Conservation (phyloP, 2,888 invertebrate genomes). For the Scaptodrosophila latifasciaeformis region DNA sequence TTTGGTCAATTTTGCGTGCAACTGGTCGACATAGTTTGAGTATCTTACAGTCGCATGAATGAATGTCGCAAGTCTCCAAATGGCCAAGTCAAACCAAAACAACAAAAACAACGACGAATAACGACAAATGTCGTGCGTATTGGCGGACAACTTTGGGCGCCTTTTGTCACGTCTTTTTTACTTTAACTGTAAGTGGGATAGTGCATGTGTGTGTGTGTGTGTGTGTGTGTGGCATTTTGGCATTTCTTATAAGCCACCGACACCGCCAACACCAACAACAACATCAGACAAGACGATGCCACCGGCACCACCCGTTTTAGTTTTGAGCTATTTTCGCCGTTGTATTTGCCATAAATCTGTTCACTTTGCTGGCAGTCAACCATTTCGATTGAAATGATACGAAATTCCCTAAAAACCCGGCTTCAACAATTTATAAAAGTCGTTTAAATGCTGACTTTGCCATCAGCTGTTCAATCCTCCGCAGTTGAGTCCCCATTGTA, state of each 20-base stretch:
- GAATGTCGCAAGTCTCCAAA: constrained; percentile 39
- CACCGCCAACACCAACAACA: background rate
- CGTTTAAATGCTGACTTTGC: constrained; percentile 37
- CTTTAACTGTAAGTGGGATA: constrained; percentile 16
- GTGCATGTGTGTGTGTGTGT: constrained; percentile 15
- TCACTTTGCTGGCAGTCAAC: constrained; percentile 48
- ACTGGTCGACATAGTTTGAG: constrained; percentile 16
- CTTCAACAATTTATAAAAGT: constrained; percentile 2
- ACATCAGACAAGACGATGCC: too few species aligned
- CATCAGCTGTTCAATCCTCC: constrained; percentile 48
- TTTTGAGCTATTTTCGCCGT: constrained; percentile 65
- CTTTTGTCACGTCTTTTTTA: constrained; percentile 40
- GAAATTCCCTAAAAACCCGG: constrained; percentile 41
- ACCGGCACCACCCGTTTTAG: constrained; percentile 61
- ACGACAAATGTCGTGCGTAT: constrained; percentile 7
- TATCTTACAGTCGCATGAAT: constrained; percentile 52
- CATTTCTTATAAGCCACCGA: constrained; percentile 17
- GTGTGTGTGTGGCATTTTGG: constrained; percentile 27
- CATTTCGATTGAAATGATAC: constrained; percentile 62
- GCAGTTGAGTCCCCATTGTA: too few species aligned
- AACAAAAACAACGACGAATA: background rate
- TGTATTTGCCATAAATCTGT: constrained; percentile 43
- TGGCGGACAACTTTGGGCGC: constrained; percentile 5
- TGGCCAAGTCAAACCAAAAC: background rate
- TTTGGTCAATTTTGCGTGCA: constrained; percentile 13